These are phyloP conservation scores for Martes martes DNA, from an alignment of 2,113 vertebrate species.

Conservation along the genomic window DNA sequence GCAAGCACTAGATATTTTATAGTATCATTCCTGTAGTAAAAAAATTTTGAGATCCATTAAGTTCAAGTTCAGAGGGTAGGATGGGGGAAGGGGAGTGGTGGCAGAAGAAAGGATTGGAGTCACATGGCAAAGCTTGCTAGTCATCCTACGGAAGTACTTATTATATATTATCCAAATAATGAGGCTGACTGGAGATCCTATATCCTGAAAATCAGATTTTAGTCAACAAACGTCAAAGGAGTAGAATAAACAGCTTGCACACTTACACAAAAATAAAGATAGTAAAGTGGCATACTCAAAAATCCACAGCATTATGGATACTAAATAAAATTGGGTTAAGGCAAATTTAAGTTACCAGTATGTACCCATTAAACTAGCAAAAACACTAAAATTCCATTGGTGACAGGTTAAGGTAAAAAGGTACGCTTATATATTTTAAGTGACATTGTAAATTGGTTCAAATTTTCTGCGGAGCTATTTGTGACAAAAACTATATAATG, in stretches of 20 bases:
- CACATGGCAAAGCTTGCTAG: background rate
- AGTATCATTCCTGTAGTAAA: background rate
- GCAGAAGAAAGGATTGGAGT: background rate
- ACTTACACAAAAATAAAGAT: background rate
- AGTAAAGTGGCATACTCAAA: background rate
- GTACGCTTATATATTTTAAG: constrained; percentile 17
- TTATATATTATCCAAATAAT: background rate
- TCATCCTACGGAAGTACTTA: background rate
- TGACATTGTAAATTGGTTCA: constrained; percentile 43
- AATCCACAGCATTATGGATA: background rate
- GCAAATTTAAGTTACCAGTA: background rate
- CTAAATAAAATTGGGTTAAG: constrained; percentile 26
- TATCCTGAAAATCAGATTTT: background rate
- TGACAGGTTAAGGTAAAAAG: background rate
- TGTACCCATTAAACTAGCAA: background rate
- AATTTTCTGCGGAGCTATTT: constrained; percentile 19
- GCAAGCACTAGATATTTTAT: background rate
- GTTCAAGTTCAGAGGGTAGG: background rate
- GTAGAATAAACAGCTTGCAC: background rate
- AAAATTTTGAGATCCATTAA: background rate
- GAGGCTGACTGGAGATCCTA: background rate
- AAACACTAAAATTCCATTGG: background rate
- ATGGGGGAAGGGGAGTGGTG: background rate
- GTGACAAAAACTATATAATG: background rate
- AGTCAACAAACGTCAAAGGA: background rate